A percentile compares a stretch with the other conserved stretches of the same genome.
Evolutionary conservation across 2,888 invertebrate genomes (phyloP).

Genomic region (Agonopterix arenella): DNA sequence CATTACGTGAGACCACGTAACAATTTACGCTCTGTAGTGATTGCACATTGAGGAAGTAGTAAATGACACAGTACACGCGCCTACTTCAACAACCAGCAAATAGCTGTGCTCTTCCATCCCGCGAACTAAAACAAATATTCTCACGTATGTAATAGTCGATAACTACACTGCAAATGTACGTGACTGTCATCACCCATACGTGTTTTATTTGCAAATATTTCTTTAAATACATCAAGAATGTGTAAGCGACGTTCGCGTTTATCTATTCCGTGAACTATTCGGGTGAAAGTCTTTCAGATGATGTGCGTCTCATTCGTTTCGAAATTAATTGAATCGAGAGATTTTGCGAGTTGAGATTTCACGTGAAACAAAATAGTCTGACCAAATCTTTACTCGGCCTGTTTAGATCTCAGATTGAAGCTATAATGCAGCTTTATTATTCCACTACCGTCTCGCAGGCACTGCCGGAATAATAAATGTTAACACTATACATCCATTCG

Average conservation of each 20-base stretch:
- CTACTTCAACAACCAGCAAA: constrained; percentile 27
- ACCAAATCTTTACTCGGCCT: constrained; percentile 26
- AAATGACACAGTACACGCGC: constrained; percentile 36
- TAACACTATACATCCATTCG: constrained; percentile 52
- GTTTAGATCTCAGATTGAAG: constrained; percentile 44
- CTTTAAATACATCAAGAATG: constrained; percentile 10
- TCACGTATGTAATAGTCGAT: constrained; percentile 57
- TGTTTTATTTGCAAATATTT: constrained; percentile 31
- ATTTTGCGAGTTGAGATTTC: constrained; percentile 1
- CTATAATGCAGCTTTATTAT: constrained; percentile 43
- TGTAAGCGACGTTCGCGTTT: background rate
- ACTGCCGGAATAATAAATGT: constrained; percentile 65
- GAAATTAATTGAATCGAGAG: constrained; percentile 1
- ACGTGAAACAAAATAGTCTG: constrained; percentile 1
- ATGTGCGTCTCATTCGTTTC: background rate
- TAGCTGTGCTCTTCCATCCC: constrained; percentile 17
- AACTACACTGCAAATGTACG: constrained; percentile 46
- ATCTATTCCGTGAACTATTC: background rate
- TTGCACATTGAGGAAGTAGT: constrained; percentile 39
- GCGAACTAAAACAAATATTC: constrained; percentile 54
- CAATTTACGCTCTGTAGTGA: constrained; percentile 27
- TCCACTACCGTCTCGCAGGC: constrained; percentile 45
- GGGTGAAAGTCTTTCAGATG: background rate
- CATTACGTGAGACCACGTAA: constrained; percentile 39
- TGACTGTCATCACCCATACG: constrained; percentile 45